Evolutionary conservation across 1,140 invertebrate species (phyloP).

Genomic region (Gerris buenoi): DNA sequence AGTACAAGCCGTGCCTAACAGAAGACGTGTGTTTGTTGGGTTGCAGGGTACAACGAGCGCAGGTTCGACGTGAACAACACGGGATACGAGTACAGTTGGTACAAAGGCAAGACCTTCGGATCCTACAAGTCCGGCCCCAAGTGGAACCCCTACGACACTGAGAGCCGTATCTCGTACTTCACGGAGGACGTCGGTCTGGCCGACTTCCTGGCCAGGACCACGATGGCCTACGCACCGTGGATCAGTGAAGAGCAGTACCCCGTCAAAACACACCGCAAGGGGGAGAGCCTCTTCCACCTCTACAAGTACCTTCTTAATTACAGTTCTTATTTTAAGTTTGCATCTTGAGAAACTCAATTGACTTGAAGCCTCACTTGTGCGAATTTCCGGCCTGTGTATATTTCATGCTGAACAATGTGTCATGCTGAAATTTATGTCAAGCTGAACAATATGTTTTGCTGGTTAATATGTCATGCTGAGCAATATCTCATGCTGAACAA

Average conservation of each 20-base stretch:
- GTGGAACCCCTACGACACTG: background rate
- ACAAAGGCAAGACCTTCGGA: background rate
- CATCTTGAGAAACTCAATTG: too few relatives aligned
- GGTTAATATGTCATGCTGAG: too few relatives aligned
- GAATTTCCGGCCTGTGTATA: too few relatives aligned
- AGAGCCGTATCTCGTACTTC: background rate
- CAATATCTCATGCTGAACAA: too few relatives aligned
- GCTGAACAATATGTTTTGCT: too few relatives aligned
- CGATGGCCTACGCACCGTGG: background rate
- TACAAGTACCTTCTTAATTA: constrained; percentile 31
- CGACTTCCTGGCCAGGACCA: background rate
- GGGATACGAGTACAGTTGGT: background rate
- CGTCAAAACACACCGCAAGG: background rate
- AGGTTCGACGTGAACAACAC: background rate
- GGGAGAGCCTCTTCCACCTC: background rate
- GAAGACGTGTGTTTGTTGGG: too few relatives aligned
- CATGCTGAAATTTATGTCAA: too few relatives aligned
- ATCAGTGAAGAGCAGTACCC: background rate
- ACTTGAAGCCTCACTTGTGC: too few relatives aligned
- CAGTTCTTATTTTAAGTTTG: too few relatives aligned
- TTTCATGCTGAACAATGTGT: too few relatives aligned
- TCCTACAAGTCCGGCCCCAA: background rate
- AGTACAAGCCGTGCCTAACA: too few relatives aligned
- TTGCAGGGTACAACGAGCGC: background rate
- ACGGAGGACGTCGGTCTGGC: background rate